phyloP scores from a whole-genome alignment of 2,888 invertebrate genomes.

The Prosopocoilus inquinatus region DNA sequence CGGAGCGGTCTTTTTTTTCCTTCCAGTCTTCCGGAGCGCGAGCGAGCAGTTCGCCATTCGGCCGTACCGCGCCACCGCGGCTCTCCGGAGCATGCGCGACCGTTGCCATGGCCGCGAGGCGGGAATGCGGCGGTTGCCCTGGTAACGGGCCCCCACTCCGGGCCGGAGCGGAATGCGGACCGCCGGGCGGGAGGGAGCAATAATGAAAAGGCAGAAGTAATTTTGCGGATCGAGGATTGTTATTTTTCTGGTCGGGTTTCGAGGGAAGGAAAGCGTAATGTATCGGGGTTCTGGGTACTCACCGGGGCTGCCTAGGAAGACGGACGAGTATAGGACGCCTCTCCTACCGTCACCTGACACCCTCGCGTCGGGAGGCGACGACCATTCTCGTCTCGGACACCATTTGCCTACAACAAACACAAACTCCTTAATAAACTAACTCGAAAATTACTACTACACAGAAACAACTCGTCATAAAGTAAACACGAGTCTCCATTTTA shows the following conservation, averaged over 20 bases:
- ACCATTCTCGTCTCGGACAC: constrained; percentile 90
- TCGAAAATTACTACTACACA: not conserved
- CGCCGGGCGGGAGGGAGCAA: constrained; percentile 27
- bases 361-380: constrained; percentile 79
- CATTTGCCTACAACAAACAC: constrained; percentile 75
- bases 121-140: constrained; percentile 53
- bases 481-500: no score
- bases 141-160: constrained; percentile 39
- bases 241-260: constrained; percentile 31
- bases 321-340: constrained; percentile 85
- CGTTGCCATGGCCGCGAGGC: constrained; percentile 52
- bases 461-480: not conserved
- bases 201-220: constrained; percentile 37
- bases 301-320: constrained; percentile 90
- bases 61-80: constrained; percentile 37
- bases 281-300: constrained; percentile 49
- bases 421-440: not conserved
- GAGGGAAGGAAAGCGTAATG: not conserved
- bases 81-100: constrained; percentile 26
- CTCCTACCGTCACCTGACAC: constrained; percentile 73
- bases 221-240: constrained; percentile 39
- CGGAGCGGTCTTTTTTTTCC: constrained; percentile 16
- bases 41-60: constrained; percentile 37
- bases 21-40: constrained; percentile 10
- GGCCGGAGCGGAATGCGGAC: constrained; percentile 23